Evolutionary conservation across 2,888 invertebrate genomes (phyloP).

Genomic region (Melinopterus prodromus): DNA sequence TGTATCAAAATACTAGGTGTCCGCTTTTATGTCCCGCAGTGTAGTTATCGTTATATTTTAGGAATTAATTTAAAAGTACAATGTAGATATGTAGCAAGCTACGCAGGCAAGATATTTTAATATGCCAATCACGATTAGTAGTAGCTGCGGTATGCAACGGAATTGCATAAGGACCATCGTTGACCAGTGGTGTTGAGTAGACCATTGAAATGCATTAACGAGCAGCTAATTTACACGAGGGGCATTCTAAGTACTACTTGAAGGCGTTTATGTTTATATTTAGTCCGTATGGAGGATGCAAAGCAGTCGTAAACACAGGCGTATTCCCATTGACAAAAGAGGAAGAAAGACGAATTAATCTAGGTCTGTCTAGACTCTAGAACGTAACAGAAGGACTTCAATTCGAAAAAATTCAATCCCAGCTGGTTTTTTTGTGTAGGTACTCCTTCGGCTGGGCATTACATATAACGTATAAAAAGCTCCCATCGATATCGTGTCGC

Average conservation of each 20-base stretch:
- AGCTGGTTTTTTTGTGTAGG: too few species aligned
- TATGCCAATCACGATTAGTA: neutral
- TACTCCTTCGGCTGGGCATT: too few species aligned
- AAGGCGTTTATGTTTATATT: conserved; percentile 4
- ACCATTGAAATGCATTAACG: neutral
- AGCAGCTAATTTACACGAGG: neutral
- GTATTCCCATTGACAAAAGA: too few species aligned
- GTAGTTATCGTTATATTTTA: neutral
- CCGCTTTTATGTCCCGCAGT: too few species aligned
- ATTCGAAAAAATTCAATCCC: too few species aligned
- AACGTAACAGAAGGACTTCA: too few species aligned
- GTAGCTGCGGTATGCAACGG: neutral
- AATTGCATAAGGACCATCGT: neutral
- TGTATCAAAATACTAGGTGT: too few species aligned
- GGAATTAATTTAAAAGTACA: neutral
- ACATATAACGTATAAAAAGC: too few species aligned
- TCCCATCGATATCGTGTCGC: too few species aligned
- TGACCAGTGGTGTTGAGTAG: neutral
- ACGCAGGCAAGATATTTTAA: neutral
- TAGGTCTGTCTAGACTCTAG: too few species aligned
- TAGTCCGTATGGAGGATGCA: neutral
- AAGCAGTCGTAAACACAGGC: neutral
- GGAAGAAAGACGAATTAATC: too few species aligned
- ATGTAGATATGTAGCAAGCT: neutral
- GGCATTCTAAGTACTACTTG: conserved; percentile 4